Evolutionary conservation across 2,888 invertebrate species (phyloP), one percentile per base, ranked within the genome.

Genomic region (Bombylius discolor): DNA sequence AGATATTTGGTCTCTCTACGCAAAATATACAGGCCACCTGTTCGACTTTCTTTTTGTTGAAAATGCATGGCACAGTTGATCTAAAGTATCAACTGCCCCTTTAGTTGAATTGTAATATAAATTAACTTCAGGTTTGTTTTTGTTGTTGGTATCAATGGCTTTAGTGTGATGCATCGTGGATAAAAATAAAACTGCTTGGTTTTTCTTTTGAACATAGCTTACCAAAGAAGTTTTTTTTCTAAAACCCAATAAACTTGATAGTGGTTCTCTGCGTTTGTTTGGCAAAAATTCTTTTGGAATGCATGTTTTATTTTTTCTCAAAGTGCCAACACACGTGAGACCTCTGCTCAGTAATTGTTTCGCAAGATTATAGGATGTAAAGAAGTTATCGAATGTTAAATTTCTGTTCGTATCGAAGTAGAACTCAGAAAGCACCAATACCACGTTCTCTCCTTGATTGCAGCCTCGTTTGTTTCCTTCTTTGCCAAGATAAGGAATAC

Each of bases 31-130:
- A 36, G 5, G 63, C 63, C 65, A 65, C 46, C 63, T 52, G 47
- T 60, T 60, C 45, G 62, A 61, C 56, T 59, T 60, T 47, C 59
- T 53, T 51, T 58, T 55, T 23, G 54, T 56, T 45, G 61, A 58
- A 58, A 60, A 64, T 12, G 39, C 53, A 51, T 52, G 57, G 36
- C 55, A 54, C 53, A 63, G 34, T 50, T 64, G 61, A 49, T 64
- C 62, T 49, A 64, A 59, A 23, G 60, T 58, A 49, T 63, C 64
- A 32, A 61, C 60, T 23, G 57, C 60, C n/a, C 58, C 59, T 59
- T 62, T 62, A 33, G 61, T 64, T 50, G 48, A 48, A 54, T 64
- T 64, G 53, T 63, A 62, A 46, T 49, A 53, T 33, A 59, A n/a
- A 11, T 62, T 60, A 23, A 61, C 59, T 48, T 57, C 52, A 45